Base-by-base conservation (phyloP, 2,797 vertebrate species). In the Arrhamphus sclerolepis region DNA sequence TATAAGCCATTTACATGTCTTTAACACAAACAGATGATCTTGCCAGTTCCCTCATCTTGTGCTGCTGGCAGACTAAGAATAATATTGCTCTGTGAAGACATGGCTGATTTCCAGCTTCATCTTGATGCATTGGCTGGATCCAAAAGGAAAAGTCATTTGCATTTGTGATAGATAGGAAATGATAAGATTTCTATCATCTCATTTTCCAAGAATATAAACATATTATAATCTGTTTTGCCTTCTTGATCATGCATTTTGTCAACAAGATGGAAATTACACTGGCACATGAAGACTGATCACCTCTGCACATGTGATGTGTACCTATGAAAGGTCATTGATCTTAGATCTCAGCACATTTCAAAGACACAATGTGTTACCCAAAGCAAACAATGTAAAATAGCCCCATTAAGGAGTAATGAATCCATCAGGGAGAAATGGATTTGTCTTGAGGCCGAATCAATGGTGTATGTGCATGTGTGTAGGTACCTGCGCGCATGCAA, bases 321-420 rank as follows among this genome's bases (percentile, higher is more conserved):
- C 61, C 55, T 73, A 67, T 56, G 76, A 72, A 69, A 56, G 59
- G 11, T 70, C 87, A 92, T 92, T 89, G 90, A 92, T 93, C 91
- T 89, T 78, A 74, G 84, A 86, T 87, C 88, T 90, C 84, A 82
- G 89, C 73, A 52, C 87, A 87, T 89, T 88, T 84, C 80, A 84
- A 85, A 91, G 89, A 91, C 84, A 88, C 81, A 78, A 70, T 71
- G 80, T 83, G 89, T 91, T 91, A 91, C 86, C 76, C 78, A 90
- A 90, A 89, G 89, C 89, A 92, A 92, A 93, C 88, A 92, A 92
- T 93, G 92, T 92, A 92, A 94, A 94, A 93, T 91, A 92, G 87
- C 70, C 88, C 90, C 89, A 94, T 94, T 93, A 93, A 89, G 87
- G 62, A 83, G 84, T 91, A 93, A 93, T 93, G 91, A 92, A 93